These are phyloP conservation scores for Sebastes minor DNA, from an alignment of 2,797 vertebrate genomes.

Conservation along the genomic window DNA sequence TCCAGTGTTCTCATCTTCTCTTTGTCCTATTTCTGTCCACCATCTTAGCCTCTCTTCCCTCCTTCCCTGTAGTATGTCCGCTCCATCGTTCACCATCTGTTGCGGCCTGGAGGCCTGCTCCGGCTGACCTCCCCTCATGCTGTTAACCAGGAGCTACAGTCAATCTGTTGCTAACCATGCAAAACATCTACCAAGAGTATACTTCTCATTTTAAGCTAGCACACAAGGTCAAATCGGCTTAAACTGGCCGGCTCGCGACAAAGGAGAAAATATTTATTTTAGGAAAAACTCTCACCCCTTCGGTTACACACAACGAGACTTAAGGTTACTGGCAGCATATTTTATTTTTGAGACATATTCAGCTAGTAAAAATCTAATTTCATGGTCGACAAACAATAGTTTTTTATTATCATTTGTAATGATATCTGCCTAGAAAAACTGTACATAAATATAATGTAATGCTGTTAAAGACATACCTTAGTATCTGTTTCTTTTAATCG, in stretches of 20 bases:
- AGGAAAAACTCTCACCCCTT: background rate
- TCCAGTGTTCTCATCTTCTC: background rate
- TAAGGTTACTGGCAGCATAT: background rate
- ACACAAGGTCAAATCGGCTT: background rate
- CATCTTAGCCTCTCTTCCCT: background rate
- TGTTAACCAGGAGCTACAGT: slow-evolving; percentile 29
- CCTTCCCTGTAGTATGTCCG: background rate
- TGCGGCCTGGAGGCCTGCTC: slow-evolving; percentile 26
- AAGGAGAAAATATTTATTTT: background rate
- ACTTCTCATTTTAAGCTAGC: background rate
- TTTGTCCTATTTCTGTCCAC: background rate
- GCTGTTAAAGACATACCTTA: background rate
- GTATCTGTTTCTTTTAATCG: background rate
- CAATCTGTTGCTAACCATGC: slow-evolving; percentile 46
- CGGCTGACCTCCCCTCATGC: slow-evolving; percentile 39
- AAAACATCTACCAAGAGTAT: slow-evolving; percentile 12
- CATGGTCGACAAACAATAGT: background rate
- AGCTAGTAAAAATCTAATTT: background rate
- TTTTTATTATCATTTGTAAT: background rate
- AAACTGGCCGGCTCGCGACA: background rate
- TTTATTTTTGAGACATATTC: background rate
- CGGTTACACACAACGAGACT: background rate
- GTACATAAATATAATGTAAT: background rate
- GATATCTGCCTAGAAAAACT: background rate
- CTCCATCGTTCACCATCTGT: slow-evolving; percentile 41